Conservation (phyloP, 2,113 vertebrate genomes). For the Gyps fulvus region DNA sequence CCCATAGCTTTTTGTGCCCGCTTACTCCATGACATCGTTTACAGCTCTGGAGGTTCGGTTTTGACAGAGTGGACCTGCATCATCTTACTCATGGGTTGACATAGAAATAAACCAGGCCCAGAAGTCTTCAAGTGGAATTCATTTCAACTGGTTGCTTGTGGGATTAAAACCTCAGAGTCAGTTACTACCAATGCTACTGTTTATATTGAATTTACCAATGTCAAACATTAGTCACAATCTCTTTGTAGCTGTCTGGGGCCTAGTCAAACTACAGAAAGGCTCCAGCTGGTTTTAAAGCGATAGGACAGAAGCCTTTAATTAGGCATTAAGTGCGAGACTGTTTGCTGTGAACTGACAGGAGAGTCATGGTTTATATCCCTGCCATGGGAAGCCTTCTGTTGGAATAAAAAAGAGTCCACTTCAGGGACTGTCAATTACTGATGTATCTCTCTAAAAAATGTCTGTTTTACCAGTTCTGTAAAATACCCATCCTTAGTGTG, state of each 20-base stretch:
- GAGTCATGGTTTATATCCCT: not conserved
- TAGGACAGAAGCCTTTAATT: not conserved
- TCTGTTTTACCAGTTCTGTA: not conserved
- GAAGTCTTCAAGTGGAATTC: not conserved
- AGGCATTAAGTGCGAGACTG: not conserved
- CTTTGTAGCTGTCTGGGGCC: not conserved
- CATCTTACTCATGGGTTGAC: accelerated
- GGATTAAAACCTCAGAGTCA: not conserved
- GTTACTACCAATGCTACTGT: not conserved
- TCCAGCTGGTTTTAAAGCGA: not conserved
- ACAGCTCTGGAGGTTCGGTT: not conserved
- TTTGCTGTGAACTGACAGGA: not conserved
- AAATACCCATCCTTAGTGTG: not conserved
- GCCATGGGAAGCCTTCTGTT: not conserved
- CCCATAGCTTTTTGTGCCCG: not conserved
- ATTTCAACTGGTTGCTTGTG: not conserved
- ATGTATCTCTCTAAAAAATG: not conserved
- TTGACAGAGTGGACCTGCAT: not conserved
- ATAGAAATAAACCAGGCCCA: not conserved
- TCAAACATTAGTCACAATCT: not conserved
- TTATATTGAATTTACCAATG: not conserved
- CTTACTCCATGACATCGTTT: accelerated
- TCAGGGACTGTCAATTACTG: not conserved
- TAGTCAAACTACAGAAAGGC: not conserved
- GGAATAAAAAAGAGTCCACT: not conserved